phyloP scores from a whole-genome alignment of 2,888 invertebrate genomes.

The Anthoptus insignis region DNA sequence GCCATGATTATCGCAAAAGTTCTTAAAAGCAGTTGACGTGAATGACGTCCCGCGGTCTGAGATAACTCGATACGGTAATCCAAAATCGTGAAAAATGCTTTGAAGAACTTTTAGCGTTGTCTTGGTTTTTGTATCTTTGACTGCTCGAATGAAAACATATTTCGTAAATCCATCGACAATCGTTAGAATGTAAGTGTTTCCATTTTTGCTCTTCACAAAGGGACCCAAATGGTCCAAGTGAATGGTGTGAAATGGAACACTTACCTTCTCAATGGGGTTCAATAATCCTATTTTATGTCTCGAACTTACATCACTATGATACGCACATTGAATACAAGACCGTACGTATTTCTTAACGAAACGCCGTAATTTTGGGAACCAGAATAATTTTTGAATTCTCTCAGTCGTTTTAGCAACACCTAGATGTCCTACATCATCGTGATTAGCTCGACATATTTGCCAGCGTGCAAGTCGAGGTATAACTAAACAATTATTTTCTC shows the following conservation, averaged over 20 bases:
- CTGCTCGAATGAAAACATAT: slow-evolving; percentile 45
- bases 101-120: background rate
- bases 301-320: slow-evolving; percentile 56
- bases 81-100: slow-evolving; percentile 8
- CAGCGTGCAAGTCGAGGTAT: slow-evolving; percentile 55
- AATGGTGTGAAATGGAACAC: slow-evolving; percentile 64
- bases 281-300: slow-evolving; percentile 53
- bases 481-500: slow-evolving; percentile 50
- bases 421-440: background rate
- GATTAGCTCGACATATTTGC: slow-evolving; percentile 50
- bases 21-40: background rate
- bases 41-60: background rate
- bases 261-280: slow-evolving; percentile 64
- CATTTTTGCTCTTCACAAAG: slow-evolving; percentile 56
- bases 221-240: slow-evolving; percentile 71
- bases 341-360: slow-evolving; percentile 64
- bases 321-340: slow-evolving; percentile 63
- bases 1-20: background rate
- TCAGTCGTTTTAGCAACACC: background rate
- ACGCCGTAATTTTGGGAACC: background rate
- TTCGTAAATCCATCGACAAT: slow-evolving; percentile 64
- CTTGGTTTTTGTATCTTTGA: background rate
- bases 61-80: background rate
- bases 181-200: slow-evolving; percentile 58
- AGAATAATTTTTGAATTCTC: background rate